phyloP scores from a whole-genome alignment of 2,113 vertebrate species.

The Prolemur simus region DNA sequence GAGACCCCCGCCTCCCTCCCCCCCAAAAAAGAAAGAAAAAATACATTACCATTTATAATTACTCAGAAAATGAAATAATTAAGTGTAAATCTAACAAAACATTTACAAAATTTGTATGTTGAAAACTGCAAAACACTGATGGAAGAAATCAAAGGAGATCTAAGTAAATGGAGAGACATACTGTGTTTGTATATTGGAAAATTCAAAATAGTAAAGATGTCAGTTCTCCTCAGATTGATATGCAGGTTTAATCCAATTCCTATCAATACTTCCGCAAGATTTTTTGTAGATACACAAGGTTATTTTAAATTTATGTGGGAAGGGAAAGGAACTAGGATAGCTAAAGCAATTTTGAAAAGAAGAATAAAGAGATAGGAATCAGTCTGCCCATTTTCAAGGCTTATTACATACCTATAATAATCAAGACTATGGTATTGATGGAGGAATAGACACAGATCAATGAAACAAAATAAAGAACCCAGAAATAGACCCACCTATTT shows the following conservation, averaged over 20 bases:
- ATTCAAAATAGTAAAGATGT: not conserved
- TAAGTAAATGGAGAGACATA: not conserved
- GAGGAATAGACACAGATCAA: not conserved
- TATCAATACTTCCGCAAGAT: not conserved
- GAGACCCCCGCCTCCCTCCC: too few relatives aligned
- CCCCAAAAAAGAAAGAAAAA: not conserved
- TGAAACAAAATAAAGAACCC: not conserved
- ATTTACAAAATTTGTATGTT: not conserved
- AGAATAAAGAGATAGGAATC: not conserved
- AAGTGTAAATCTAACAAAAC: not conserved
- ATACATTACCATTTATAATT: not conserved
- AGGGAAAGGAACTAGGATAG: not conserved
- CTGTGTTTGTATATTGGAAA: not conserved
- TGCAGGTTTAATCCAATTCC: not conserved
- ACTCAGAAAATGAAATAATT: not conserved
- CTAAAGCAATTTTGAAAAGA: not conserved
- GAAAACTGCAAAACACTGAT: not conserved
- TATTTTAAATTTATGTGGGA: not conserved
- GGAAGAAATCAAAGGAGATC: not conserved
- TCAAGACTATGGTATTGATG: not conserved
- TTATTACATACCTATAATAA: not conserved
- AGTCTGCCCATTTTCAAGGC: not conserved
- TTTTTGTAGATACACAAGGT: not conserved
- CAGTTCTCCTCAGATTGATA: not conserved
- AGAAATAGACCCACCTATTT: not conserved